A percentile compares a stretch with the other conserved stretches of the same genome.
phyloP scores from a whole-genome alignment of 2,888 invertebrate species.

The Pyrgus malvae region DNA sequence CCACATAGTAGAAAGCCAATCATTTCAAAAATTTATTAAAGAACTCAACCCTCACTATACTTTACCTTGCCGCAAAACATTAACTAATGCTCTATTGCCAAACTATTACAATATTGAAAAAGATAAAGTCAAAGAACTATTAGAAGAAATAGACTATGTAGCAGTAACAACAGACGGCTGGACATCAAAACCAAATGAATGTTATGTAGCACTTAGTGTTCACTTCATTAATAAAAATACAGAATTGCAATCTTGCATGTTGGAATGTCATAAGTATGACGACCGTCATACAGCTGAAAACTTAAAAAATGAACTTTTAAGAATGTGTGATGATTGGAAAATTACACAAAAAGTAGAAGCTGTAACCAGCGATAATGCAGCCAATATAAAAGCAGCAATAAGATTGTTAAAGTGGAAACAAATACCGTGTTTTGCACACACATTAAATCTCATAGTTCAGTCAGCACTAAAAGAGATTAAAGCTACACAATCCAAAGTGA shows the following conservation, averaged over 20 bases:
- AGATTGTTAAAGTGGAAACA: not conserved
- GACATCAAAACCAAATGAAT: not conserved
- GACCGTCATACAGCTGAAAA: not conserved
- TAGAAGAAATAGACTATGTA: not conserved
- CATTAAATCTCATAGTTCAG: not conserved
- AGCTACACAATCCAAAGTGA: not conserved
- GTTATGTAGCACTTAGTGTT: not conserved
- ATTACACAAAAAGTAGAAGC: not conserved
- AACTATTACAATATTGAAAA: too few relatives aligned
- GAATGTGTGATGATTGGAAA: not conserved
- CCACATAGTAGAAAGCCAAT: too few relatives aligned
- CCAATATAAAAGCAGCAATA: not conserved
- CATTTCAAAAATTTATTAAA: too few relatives aligned
- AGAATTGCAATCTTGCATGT: not conserved
- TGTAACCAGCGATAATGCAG: not conserved
- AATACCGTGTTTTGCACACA: not conserved
- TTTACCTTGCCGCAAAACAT: too few relatives aligned
- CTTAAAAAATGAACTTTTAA: not conserved
- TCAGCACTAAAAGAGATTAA: not conserved
- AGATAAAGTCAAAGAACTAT: not conserved
- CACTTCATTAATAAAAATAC: not conserved
- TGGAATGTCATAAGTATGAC: not conserved
- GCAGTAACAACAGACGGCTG: not conserved
- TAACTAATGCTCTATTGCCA: too few relatives aligned
- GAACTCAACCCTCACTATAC: too few relatives aligned